Evolutionary conservation across 2,797 vertebrate genomes (phyloP), one percentile per base, ranked within the genome.

Genomic region (Sebastes nivosus): DNA sequence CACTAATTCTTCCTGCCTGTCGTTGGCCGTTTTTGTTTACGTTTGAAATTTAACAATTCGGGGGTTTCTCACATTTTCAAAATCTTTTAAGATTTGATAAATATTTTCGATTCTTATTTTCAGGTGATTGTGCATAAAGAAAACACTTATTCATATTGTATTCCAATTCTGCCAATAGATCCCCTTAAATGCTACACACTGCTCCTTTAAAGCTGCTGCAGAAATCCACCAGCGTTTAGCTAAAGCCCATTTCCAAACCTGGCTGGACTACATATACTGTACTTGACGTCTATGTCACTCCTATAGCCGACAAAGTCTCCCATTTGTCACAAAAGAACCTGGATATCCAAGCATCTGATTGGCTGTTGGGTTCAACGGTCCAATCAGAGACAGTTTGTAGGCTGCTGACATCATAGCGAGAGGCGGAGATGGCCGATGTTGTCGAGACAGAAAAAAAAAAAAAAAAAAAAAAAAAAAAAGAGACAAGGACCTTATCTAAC

Each of bases 351-450:
- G 54, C 12, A 18, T 67, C 50, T n/a, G 60, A 83, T 81, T 82
- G 0, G 10, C 81, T 11, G 63, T 54, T 11, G 25, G 52, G n/a
- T 25, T 64, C 69, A 66, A 75, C 70, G 18, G 77, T 67, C 88
- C 76, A 78, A 69, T 42, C 72, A 3, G 67, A 77, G 61, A 84
- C 60, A 6, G 60, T 34, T 78, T 72, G 61, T 16, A 55, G 63
- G 69, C 80, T 68, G 77, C 70, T 78, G 88, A 86, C 86, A 72
- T 89, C 68, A 20, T 72, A 65, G 73, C 7, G 22, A 38, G 50
- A 81, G 79, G 73, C 14, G 50, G 38, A 71, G 46, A 75, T 73
- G 70, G 75, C 12, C 2, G 20, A 60, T 25, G 69, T n/a, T 5
- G 46, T 25, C 4, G 11, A 20, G 46, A 38, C 4, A 2, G 2